Conservation (phyloP, 2,888 invertebrate species). For the Pecten maximus region DNA sequence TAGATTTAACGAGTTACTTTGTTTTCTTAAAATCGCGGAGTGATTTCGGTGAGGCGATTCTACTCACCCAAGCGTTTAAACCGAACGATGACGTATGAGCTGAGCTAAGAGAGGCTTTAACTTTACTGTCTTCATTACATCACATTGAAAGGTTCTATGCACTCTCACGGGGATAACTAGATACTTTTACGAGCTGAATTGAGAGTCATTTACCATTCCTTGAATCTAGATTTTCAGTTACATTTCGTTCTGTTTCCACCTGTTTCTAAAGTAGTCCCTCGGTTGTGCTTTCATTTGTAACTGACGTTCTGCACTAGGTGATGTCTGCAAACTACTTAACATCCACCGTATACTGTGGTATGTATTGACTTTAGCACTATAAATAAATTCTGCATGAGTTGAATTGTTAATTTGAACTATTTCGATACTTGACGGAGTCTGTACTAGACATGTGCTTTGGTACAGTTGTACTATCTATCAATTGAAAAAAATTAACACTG, state of each 20-base stretch:
- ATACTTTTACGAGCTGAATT: not conserved
- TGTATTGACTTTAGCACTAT: not conserved
- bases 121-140: not conserved
- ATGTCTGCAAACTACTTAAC: not conserved
- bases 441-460: too few relatives aligned
- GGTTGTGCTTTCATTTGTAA: not conserved
- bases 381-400: not conserved
- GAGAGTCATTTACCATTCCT: not conserved
- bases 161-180: not conserved
- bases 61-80: not conserved
- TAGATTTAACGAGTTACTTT: slow-evolving; percentile 15
- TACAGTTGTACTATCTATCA: too few relatives aligned
- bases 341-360: not conserved
- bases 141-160: not conserved
- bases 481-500: too few relatives aligned
- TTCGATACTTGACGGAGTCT: not conserved
- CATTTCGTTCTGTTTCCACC: not conserved
- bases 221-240: not conserved
- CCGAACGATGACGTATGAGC: not conserved
- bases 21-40: not conserved
- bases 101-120: not conserved
- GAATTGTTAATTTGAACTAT: not conserved
- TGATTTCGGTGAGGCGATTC: not conserved
- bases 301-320: not conserved
- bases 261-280: not conserved